phyloP scores from a whole-genome alignment of 2,888 invertebrate species.

The Phaonia tiefii region DNA sequence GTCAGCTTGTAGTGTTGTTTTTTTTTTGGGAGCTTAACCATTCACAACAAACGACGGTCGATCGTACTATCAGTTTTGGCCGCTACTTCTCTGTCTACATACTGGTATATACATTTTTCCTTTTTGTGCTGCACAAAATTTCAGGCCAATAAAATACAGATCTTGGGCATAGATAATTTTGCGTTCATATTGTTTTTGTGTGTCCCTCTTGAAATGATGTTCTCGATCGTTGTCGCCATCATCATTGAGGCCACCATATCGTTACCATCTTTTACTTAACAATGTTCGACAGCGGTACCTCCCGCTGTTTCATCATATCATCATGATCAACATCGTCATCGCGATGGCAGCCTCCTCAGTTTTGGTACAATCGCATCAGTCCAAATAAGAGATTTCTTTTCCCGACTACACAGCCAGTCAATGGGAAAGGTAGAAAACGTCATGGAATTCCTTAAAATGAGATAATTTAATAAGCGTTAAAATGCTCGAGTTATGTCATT shows the following conservation, averaged over 20 bases:
- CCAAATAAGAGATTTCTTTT: neutral
- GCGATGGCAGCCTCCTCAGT: neutral
- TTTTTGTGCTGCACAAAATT: constrained; percentile 38
- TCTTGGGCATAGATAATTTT: constrained; percentile 40
- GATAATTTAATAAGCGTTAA: constrained; percentile 80
- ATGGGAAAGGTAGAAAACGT: constrained; percentile 34
- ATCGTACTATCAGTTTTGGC: constrained; percentile 22
- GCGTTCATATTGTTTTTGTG: neutral
- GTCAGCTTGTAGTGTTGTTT: constrained; percentile 3
- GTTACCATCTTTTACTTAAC: constrained; percentile 20
- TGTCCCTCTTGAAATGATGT: neutral
- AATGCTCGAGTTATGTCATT: constrained; percentile 80
- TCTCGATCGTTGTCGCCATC: too few relatives aligned
- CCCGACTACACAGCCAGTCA: neutral
- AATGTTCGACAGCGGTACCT: constrained; percentile 5
- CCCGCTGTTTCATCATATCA: constrained; percentile 45
- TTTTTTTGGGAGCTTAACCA: constrained; percentile 13
- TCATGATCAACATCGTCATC: constrained; percentile 19
- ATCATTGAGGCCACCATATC: neutral
- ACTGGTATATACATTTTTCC: constrained; percentile 8
- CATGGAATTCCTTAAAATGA: constrained; percentile 75
- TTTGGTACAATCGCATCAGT: neutral
- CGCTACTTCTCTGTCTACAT: neutral
- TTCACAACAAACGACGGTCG: neutral
- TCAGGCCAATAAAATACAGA: constrained; percentile 60